Base-by-base conservation (phyloP, 2,113 vertebrate species). In the Haemorhous mexicanus region DNA sequence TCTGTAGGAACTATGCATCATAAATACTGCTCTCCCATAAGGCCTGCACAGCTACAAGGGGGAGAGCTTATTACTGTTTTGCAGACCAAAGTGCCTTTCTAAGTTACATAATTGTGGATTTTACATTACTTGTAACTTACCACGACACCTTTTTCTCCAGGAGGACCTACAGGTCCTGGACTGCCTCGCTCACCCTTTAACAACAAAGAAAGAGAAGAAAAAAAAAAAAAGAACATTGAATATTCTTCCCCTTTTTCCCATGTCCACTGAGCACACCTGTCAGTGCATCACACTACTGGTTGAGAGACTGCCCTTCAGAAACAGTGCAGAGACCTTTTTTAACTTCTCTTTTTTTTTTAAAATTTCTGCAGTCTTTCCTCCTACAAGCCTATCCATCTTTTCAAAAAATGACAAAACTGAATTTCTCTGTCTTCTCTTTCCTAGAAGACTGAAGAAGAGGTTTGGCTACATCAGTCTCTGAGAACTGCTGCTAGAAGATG, bases 131-230 rank as follows among this genome's bases (percentile, higher is more conserved):
- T 78, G 53, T 16, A 52, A 97, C 98, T 98, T 98, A 99, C 99
- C 98, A 86, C 96, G 50, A 98, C 94, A 49, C 99, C 99, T 82
- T 99, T 99, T 95, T 99, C 99, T 78, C 99, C 99, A 52, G 98
- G 97, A 84, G 98, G 98, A 79, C 99, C 99, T 46, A 98, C 78
- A 86, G 99, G 98, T 69, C 99, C 99, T 59, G 98, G 97, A 93
- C 97, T 99, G 86, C 99, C 99, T 86, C 99, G 97, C 16, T 99
- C 99, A 75, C 99, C 99, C 99, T 99, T 97, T 72, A 93, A 94
- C 83, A 73, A 85, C 13, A 39, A 93, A 72, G 81, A 43, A 24
- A 22, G 19, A 53, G 4, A 52, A 30, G 5, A 16, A 53, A 94
- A 93, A 74, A 41, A 41, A 41, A 5, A 41, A 41, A 41, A 41